Conservation (phyloP, 1,140 invertebrate genomes). For the Diorhabda sublineata region DNA sequence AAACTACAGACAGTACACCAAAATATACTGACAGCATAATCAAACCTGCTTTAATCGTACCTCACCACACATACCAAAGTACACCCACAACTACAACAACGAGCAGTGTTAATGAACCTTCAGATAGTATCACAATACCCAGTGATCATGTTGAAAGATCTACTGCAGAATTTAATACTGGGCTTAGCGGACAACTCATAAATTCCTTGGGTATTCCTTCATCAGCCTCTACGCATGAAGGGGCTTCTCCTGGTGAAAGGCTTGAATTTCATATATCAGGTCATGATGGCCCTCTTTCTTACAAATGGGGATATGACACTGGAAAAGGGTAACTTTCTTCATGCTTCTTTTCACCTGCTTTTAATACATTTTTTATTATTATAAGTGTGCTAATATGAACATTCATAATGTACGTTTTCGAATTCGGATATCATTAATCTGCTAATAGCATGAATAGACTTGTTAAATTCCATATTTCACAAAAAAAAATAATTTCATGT, state of each 20-base stretch:
- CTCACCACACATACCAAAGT: neutral
- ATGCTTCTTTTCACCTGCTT: neutral
- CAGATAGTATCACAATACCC: neutral
- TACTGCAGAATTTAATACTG: neutral
- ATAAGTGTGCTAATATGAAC: too few species aligned
- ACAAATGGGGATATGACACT: slow-evolving; percentile 83
- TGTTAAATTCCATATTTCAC: too few species aligned
- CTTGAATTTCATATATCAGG: slow-evolving; percentile 60
- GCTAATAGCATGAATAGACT: too few species aligned
- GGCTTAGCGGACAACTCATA: slow-evolving; percentile 17
- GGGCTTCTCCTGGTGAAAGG: slow-evolving; percentile 33
- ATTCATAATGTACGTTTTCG: too few species aligned
- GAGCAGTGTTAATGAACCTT: neutral
- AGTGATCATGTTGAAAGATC: slow-evolving; percentile 3
- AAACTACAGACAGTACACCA: neutral
- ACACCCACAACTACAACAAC: neutral
- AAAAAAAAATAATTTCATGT: too few species aligned
- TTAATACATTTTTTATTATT: too few species aligned
- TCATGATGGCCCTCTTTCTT: slow-evolving; percentile 75
- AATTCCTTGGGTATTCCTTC: slow-evolving; percentile 19
- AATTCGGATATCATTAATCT: too few species aligned
- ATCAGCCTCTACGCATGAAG: slow-evolving; percentile 8
- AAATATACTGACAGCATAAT: neutral
- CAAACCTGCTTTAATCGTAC: neutral
- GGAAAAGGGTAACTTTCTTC: slow-evolving; percentile 68